phyloP scores from a whole-genome alignment of 1,140 invertebrate species.

The Drosophila arizonae region DNA sequence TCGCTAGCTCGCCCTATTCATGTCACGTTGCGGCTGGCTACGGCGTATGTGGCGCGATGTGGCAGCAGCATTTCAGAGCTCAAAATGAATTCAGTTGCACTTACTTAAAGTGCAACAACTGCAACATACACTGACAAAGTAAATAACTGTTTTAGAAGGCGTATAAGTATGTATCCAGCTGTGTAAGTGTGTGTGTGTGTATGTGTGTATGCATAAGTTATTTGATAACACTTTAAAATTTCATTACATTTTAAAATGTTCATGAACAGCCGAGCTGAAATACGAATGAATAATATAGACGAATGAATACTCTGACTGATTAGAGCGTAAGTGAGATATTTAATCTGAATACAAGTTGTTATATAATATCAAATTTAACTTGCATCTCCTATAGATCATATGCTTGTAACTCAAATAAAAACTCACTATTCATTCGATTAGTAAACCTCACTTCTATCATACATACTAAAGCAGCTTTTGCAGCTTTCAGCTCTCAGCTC shows the following conservation, averaged over 20 bases:
- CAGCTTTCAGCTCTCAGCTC: too few relatives aligned
- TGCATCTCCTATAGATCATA: too few relatives aligned
- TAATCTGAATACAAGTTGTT: too few relatives aligned
- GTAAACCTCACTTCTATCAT: too few relatives aligned
- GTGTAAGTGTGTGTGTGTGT: too few relatives aligned
- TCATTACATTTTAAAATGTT: slow-evolving; percentile 1
- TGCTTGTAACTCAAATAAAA: too few relatives aligned
- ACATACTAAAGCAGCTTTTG: too few relatives aligned
- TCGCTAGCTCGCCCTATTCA: slow-evolving; percentile 11
- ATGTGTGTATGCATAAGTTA: neutral
- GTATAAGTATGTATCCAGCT: neutral
- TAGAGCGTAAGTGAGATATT: neutral
- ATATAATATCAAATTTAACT: too few relatives aligned
- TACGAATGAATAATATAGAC: neutral
- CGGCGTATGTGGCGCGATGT: neutral
- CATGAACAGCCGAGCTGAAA: neutral
- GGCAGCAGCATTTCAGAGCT: slow-evolving; percentile 2
- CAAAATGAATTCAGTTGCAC: slow-evolving; percentile 26
- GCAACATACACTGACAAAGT: slow-evolving; percentile 1
- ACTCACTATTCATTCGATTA: too few relatives aligned
- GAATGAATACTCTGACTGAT: neutral
- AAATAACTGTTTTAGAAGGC: neutral
- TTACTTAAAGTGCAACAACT: slow-evolving; percentile 12
- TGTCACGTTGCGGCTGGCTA: slow-evolving; percentile 20
- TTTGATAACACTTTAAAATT: slow-evolving; percentile 1